Percentiles rank a stretch among this genome's conserved stretches.
Conservation (phyloP, 2,797 vertebrate species). For the Coregonus suidteri region DNA sequence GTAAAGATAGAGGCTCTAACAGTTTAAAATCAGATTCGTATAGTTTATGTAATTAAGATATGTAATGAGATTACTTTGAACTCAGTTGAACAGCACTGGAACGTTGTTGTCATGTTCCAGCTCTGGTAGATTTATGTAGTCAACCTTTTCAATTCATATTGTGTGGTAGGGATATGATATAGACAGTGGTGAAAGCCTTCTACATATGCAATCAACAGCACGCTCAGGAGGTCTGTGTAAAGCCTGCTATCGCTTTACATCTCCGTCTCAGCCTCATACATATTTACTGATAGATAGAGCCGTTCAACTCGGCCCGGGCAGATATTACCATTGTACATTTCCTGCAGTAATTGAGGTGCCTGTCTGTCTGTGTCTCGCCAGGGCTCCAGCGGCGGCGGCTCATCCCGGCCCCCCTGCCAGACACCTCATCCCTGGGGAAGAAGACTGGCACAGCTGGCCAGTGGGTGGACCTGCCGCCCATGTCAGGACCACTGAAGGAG, state of each 20-base stretch:
- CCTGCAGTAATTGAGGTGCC: slow-evolving; percentile 29
- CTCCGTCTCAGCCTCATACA: slow-evolving; percentile 50
- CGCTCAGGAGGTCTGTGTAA: slow-evolving; percentile 26
- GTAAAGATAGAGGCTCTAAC: slow-evolving; percentile 18
- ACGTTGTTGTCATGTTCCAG: slow-evolving; percentile 26
- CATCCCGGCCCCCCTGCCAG: slow-evolving; percentile 91
- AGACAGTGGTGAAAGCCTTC: slow-evolving; percentile 38
- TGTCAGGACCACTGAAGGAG: slow-evolving; percentile 92
- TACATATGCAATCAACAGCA: slow-evolving; percentile 61
- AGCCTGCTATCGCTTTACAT: slow-evolving; percentile 54
- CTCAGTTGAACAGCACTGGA: slow-evolving; percentile 39
- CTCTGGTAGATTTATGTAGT: slow-evolving; percentile 33
- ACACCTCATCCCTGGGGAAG: slow-evolving; percentile 86
- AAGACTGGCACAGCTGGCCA: slow-evolving; percentile 87
- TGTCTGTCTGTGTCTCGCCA: slow-evolving; percentile 49
- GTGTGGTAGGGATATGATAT: slow-evolving; percentile 34
- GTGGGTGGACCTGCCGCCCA: slow-evolving; percentile 95
- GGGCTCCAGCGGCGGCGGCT: slow-evolving; percentile 92
- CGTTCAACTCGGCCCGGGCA: slow-evolving; percentile 18
- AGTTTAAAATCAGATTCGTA: slow-evolving; percentile 41
- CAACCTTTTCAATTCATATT: slow-evolving; percentile 42
- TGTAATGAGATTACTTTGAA: slow-evolving; percentile 4
- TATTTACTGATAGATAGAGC: slow-evolving; percentile 53
- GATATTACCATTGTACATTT: slow-evolving; percentile 39
- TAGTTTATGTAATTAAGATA: slow-evolving; percentile 36